Evolutionary conservation across 2,113 vertebrate genomes (phyloP).

Genomic region (Astatotilapia flaviijosephi): DNA sequence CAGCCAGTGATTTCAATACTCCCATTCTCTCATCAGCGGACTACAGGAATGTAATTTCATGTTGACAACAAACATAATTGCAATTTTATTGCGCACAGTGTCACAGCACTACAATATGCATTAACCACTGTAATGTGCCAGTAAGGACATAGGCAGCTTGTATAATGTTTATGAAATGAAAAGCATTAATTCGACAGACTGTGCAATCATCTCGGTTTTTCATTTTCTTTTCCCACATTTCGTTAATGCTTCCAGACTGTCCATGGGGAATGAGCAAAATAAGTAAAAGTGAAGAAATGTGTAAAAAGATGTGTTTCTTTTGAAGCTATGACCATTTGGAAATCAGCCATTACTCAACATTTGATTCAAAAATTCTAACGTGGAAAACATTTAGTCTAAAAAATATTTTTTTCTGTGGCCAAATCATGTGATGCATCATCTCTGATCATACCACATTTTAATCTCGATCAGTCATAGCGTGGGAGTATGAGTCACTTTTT

Average conservation of each 20-base stretch:
- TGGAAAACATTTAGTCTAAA: background rate
- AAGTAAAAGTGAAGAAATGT: background rate
- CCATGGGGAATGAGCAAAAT: background rate
- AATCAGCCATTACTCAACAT: background rate
- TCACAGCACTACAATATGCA: background rate
- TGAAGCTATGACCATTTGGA: background rate
- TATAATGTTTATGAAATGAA: constrained; percentile 21
- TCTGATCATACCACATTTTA: constrained; percentile 32
- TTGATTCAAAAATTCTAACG: background rate
- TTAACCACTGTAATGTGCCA: constrained; percentile 2
- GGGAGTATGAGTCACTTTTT: constrained; percentile 13
- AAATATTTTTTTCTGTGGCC: background rate
- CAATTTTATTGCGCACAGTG: background rate
- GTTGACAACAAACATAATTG: background rate
- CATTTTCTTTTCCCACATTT: constrained; percentile 22
- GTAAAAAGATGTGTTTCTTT: background rate
- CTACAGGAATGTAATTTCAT: constrained; percentile 7
- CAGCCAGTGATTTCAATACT: background rate
- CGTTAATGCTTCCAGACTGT: constrained; percentile 1
- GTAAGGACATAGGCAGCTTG: background rate
- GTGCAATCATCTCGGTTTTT: constrained; percentile 22
- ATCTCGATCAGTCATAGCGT: constrained; percentile 7
- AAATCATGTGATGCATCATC: background rate
- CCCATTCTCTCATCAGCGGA: background rate
- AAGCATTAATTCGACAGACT: constrained; percentile 39